Evolutionary conservation across 30 jellyfish, hydroid and myxozoan genomes (phyloP).

Genomic region (Sanderia malayensis): DNA sequence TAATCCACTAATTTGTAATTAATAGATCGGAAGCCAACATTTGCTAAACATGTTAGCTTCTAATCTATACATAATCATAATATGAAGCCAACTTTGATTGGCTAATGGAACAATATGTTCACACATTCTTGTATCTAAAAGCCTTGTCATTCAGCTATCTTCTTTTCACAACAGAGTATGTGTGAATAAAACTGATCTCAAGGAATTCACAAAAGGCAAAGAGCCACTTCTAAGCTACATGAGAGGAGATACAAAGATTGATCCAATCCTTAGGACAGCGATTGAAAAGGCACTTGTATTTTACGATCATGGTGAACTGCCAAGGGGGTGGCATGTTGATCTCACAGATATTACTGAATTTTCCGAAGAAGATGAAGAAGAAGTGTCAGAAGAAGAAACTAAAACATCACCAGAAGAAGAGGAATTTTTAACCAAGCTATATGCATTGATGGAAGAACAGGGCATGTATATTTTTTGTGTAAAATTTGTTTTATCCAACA

Average conservation of each 20-base stretch:
- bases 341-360: slow-evolving; percentile 58
- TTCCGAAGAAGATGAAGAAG: slow-evolving; percentile 69
- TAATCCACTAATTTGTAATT: too few relatives aligned
- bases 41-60: too few relatives aligned
- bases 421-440: slow-evolving; percentile 54
- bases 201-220: slow-evolving; percentile 86
- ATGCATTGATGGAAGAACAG: slow-evolving; percentile 75
- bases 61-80: too few relatives aligned
- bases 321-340: slow-evolving; percentile 92
- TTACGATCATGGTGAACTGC: slow-evolving; percentile 90
- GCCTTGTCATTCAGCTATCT: too few relatives aligned
- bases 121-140: too few relatives aligned
- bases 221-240: slow-evolving; percentile 86
- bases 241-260: slow-evolving; percentile 89
- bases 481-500: too few relatives aligned
- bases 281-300: slow-evolving; percentile 88
- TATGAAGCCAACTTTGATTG: too few relatives aligned
- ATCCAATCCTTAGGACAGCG: slow-evolving; percentile 88
- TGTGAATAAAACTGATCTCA: slow-evolving; percentile 65
- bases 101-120: too few relatives aligned
- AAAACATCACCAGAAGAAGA: slow-evolving; percentile 61
- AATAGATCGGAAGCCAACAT: too few relatives aligned
- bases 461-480: too few relatives aligned
- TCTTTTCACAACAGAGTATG: slow-evolving; percentile 45
- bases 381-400: slow-evolving; percentile 14